These are phyloP conservation scores for Hyperopisus bebe DNA, from an alignment of 2,113 vertebrate genomes.

Conservation along the genomic window DNA sequence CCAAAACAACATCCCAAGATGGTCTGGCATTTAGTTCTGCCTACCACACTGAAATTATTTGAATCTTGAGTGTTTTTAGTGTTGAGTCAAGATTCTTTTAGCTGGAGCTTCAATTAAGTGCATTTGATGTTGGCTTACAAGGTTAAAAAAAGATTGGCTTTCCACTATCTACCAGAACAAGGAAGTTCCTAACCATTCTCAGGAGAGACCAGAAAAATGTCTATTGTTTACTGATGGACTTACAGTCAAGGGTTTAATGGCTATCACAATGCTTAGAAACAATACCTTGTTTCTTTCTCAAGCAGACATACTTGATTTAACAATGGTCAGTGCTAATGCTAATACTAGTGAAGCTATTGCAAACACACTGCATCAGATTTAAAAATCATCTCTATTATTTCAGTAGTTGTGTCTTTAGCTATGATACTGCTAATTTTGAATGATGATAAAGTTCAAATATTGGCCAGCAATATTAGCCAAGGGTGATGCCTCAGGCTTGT, in stretches of 20 bases:
- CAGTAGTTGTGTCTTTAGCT: not conserved
- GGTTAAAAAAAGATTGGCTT: conserved; percentile 21
- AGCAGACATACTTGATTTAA: not conserved
- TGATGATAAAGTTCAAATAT: not conserved
- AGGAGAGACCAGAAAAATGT: conserved; percentile 14
- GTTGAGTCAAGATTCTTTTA: not conserved
- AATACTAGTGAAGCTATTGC: not conserved
- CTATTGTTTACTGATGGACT: conserved; percentile 25
- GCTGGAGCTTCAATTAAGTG: not conserved
- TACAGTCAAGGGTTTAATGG: not conserved
- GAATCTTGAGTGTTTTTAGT: not conserved
- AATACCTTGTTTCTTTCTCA: not conserved
- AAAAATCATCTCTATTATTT: not conserved
- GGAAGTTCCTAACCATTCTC: conserved; percentile 23
- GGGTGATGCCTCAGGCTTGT: not conserved
- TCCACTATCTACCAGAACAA: conserved; percentile 8
- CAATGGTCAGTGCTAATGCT: not conserved
- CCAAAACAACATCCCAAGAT: not conserved
- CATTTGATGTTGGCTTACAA: not conserved
- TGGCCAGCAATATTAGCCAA: not conserved
- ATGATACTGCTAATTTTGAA: not conserved
- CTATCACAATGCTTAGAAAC: not conserved
- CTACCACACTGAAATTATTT: not conserved
- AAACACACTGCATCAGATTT: not conserved
- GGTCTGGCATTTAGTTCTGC: not conserved